Evolutionary conservation across 2,113 vertebrate genomes (phyloP), one percentile per base, ranked within the genome.

Genomic region (Entomyzon cyanotis): DNA sequence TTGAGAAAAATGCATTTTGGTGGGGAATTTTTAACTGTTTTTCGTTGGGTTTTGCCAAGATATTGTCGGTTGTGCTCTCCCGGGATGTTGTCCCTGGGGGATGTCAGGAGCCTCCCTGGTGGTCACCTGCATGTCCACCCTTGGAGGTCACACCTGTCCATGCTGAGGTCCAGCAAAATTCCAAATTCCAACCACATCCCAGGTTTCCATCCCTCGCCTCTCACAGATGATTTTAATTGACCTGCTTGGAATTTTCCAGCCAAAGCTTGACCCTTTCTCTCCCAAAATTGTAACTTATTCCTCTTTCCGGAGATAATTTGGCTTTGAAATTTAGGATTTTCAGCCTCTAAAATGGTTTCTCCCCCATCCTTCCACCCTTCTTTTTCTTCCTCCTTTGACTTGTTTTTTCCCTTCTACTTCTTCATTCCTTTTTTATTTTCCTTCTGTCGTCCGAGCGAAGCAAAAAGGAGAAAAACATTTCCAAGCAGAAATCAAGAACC

Each of bases 81-180:
- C 2, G 3, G 73, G 67, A 41, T 50, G 3, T 42, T 25, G 37
- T 58, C 42, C 33, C 6, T 12, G 60, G 16, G 31, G 25, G 21
- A 12, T 15, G 10, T 9, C 52, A 20, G 62, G 63, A 70, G 12
- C 56, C 11, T 10, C 65, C 41, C n/a, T 2, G 11, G 44, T 17
- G 24, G 16, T 44, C 44, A 44, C 27, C 60, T 17, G 27, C 13
- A 1, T 0, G 1, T 20, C 44, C 4, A 24, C 23, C 65, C 18
- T 18, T n/a, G 64, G 65, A 35, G 65, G 46, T 46, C 65, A 23
- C 31, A 28, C 24, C 49, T 7, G 18, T 7, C 74, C 46, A 2
- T 9, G 28, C 42, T 1, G 14, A 35, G 71, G 2, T 22, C 42
- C 73, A 23, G 56, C 25, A 30, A 23, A 27, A 24, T 30, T 3